phyloP scores from a whole-genome alignment of 2,888 invertebrate species.

The Ennomos fuscantarius region DNA sequence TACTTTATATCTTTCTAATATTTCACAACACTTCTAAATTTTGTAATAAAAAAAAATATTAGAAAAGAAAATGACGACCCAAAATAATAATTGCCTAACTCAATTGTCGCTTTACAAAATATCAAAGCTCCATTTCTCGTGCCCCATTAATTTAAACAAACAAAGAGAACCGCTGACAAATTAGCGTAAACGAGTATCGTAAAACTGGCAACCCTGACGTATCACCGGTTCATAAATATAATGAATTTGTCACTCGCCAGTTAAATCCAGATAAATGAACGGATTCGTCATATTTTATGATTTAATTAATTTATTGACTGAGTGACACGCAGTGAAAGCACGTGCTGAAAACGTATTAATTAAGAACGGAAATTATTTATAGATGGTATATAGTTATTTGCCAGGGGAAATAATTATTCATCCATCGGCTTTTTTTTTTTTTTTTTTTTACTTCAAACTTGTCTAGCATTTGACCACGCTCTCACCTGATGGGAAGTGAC shows the following conservation, averaged over 20 bases:
- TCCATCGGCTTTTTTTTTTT: no score
- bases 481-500: no score
- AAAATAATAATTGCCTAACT: no score
- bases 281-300: constrained; percentile 56
- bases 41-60: no score
- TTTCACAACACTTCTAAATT: no score
- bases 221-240: constrained; percentile 60
- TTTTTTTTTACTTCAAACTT: no score
- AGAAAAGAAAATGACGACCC: no score
- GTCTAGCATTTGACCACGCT: no score
- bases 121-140: constrained; percentile 7
- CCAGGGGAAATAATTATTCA: no score
- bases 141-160: constrained; percentile 7
- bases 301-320: constrained; percentile 21
- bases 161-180: constrained; percentile 18
- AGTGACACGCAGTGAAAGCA: background rate
- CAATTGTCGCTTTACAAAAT: constrained; percentile 2
- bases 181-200: constrained; percentile 9
- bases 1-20: no score
- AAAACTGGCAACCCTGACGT: constrained; percentile 50
- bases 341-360: constrained; percentile 2
- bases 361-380: no score
- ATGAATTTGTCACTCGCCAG: constrained; percentile 64
- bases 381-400: no score
- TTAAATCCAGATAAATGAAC: constrained; percentile 57